Evolutionary conservation across 2,888 invertebrate species (phyloP), one percentile per base, ranked within the genome.

Genomic region (Argyresthia goedartella): DNA sequence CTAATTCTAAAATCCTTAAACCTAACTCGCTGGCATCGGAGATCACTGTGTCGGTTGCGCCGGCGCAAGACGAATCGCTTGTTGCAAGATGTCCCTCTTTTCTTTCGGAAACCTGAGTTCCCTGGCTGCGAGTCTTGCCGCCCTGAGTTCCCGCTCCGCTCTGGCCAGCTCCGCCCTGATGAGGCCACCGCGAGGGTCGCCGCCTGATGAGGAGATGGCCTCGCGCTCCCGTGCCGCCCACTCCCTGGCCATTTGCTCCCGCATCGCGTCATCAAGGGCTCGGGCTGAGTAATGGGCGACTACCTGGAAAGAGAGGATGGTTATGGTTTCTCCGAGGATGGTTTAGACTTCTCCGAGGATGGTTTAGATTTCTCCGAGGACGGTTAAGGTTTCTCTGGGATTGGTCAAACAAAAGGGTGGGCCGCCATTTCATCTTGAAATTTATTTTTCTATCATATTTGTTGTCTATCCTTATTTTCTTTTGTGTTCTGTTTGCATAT

Each of bases 21-120:
- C 80, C 77, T 70, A 73, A 73, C 25, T 58, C 53, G 59, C 39
- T 47, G 33, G 47, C 16, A 11, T 34, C 33, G 34, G 84, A 84
- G 81, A 85, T 84, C 84, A 82, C 78, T 76, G 73, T 66, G 69
- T 69, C 69, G 73, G 76, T 67, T 71, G 75, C 56, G 80, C 78
- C 56, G 85, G 80, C 41, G 78, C 90, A 62, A 95, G 91, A 76
- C 97, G 95, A 66, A 94, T 95, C 91, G 97, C 97, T 67, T 96
- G 89, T 87, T 95, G 93, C 50, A 97, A 88, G 71, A 97, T 97
- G 78, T 97, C 97, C 73, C 96, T 93, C 76, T 97, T 97, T 80
- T 97, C 97, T 81, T 97, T 97, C 53, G 96, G 96, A 82, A 97
- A 97, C 70, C 97, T 90, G 36, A 97, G 88, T 71, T 97, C 97